phyloP scores from a whole-genome alignment of 2,113 vertebrate species.

The Tonatia bakeri region DNA sequence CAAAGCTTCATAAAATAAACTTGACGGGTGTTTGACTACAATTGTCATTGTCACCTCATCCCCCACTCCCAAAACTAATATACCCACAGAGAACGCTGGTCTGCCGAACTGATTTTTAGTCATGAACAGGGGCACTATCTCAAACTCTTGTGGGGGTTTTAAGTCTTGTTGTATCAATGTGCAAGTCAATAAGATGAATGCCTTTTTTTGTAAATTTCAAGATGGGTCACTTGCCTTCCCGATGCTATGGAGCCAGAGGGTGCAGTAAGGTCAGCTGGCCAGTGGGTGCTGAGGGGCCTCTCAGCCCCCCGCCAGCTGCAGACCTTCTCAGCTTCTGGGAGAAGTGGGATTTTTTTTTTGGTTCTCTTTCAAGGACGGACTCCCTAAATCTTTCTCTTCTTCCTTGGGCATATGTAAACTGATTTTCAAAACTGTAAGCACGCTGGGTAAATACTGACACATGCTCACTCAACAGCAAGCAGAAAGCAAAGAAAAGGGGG shows the following conservation, averaged over 20 bases:
- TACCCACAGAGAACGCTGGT: neutral
- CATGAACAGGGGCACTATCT: neutral
- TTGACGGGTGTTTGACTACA: neutral
- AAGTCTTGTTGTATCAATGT: neutral
- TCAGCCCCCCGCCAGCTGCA: neutral
- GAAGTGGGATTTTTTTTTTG: neutral
- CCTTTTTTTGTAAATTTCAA: neutral
- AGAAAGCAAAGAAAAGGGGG: constrained; percentile 65
- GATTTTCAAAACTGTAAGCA: neutral
- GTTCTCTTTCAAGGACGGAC: neutral
- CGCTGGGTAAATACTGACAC: constrained; percentile 61
- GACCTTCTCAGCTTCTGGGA: neutral
- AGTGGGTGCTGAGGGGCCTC: neutral
- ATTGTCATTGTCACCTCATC: neutral
- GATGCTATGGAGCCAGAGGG: fast-evolving
- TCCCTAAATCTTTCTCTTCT: constrained; percentile 16
- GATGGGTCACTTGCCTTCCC: fast-evolving
- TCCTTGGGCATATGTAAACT: constrained; percentile 56
- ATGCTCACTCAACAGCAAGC: neutral
- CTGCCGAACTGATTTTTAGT: neutral
- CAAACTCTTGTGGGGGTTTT: neutral
- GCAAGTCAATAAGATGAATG: neutral
- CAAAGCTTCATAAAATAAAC: neutral
- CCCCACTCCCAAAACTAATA: neutral
- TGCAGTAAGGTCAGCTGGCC: fast-evolving